Base-by-base conservation (phyloP, 2,888 invertebrate genomes). In the Brenthis ino region DNA sequence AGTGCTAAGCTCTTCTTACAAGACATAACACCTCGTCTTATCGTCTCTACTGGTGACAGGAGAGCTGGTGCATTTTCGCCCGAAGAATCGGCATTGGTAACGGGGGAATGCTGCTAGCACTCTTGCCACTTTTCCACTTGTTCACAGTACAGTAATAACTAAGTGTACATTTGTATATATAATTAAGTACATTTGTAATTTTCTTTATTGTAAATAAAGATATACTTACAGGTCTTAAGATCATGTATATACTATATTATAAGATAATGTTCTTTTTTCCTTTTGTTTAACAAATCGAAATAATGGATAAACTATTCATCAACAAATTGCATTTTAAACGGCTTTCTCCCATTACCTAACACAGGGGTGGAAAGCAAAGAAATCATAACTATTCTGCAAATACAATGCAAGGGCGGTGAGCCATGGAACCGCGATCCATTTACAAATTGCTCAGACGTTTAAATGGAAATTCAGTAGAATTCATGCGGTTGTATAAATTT, bases 401-500 rank as follows among this genome's bases (percentile, higher is more conserved):
- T 68, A 71, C 64, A 74, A 72, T 70, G 70, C 71, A 70, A 69
- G 72, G 76, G 76, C 67, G 76, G 71, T 68, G 73, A 70, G 69
- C 74, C 74, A 73, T 72, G 74, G 77, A 74, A 78, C 80, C 80
- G 77, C 85, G 82, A 81, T 85, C 89, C 88, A 89, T 89, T 88
- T 88, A 86, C 84, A 91, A 91, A 90, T 91, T 90, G 87, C 85
- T 82, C 80, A 80, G 79, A 77, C 79, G 81, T 80, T 83, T 84
- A 84, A 84, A 86, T 83, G 84, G 81, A 80, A 77, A 79, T 76
- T 77, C 79, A 78, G 77, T 78, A 78, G 79, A 81, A 83, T 82
- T 83, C 80, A 83, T 80, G 84, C 79, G 80, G 82, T 84, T 80
- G 87, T 87, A 83, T 87, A 88, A 87, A 88, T 89, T 88, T 88